Base-by-base conservation (phyloP, 2,888 invertebrate species). In the Drosophila koepferae region DNA sequence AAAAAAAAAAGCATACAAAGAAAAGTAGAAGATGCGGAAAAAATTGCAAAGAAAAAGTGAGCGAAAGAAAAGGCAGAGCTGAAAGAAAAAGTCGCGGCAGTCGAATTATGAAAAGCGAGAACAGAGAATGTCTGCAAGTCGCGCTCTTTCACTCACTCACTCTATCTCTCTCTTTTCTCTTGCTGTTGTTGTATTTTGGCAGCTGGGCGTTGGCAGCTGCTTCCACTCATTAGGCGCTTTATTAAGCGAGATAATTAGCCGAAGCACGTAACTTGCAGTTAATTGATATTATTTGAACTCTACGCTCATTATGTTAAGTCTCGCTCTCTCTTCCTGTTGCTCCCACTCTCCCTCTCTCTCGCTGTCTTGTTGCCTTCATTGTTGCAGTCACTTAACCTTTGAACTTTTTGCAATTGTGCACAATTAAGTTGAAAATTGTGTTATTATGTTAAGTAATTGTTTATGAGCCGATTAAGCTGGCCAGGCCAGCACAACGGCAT, bases 261-360 rank as follows among this genome's bases (percentile, higher is more conserved):
- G 80, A 88, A 79, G 87, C 84, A 86, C 88, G 88, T 90, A 85
- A 86, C 86, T 89, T 81, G 80, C 88, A 87, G 88, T 91, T 90
- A 90, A 90, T 90, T 90, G 90, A 91, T 90, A 90, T 90, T 90
- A 91, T 91, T 90, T 91, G 88, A 91, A 84, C 88, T 86, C 70
- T 53, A 68, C 74, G 59, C 79, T 79, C 76, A 72, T 74, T 74
- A 67, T 74, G 68, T 68, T 72, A 76, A 77, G 81, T 76, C 74
- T 69, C 61, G n/a, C 66, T 49, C 23, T 28, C 18, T 18, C 18
- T 40, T n/a, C 14, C 38, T 38, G 38, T 16, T 38, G 40, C 58
- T 28, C n/a, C n/a, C n/a, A n/a, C 8, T 43, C 61, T 43, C 23
- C 10, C 54, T 40, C 31, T 10, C 10, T n/a, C 63, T 18, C 23